Base-by-base conservation (phyloP, 37 sponge, comb jelly and placozoan species). In the Eunapius fragilis region DNA sequence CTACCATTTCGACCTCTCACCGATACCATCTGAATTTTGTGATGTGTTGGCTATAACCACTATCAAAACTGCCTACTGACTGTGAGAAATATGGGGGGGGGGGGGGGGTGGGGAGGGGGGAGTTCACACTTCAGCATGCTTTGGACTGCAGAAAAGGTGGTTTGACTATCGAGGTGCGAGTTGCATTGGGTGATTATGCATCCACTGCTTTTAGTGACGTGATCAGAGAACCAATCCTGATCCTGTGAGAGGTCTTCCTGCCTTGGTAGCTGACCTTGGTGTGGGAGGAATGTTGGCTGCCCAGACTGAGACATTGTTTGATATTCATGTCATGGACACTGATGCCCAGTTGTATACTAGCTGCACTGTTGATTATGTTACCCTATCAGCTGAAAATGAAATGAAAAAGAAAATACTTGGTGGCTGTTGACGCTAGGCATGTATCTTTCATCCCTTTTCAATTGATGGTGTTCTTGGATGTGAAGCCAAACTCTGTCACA, bases 301-400 rank as follows among this genome's bases (percentile, higher is more conserved):
- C 38, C 79, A 89, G 74, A 12, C 82, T 82, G 82, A 70, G 82
- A 72, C 82, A 34, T 89, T 89, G 71, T 69, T 89, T 77, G 84
- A 89, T 89, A 38, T 89, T 25, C 71, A 79, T 77, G 89, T 89
- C 73, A 49, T 77, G 68, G 89, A 89, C 84, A 83, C 84, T 87
- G 80, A 81, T 38, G 76, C 82, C 75, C 69, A 68, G 69, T 74
- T 69, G 10, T 74, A 81, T 67, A 23, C n/a, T 69, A 9, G 22
- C 9, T 26, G 82, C 9, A 32, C 82, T 27, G 75, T 80, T 28
- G n/a, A 25, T 33, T 69, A 76, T 75, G 82, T 75, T 2, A 68
- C 74, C 23, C 23, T 37, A 23, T 32, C 76, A 67, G 88, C 88
- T 50, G 76, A 87, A 32, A 58, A 22, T 36, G 88, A 87, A 28